phyloP scores from a whole-genome alignment of 2,888 invertebrate species.

The Pemphredon lugubris region DNA sequence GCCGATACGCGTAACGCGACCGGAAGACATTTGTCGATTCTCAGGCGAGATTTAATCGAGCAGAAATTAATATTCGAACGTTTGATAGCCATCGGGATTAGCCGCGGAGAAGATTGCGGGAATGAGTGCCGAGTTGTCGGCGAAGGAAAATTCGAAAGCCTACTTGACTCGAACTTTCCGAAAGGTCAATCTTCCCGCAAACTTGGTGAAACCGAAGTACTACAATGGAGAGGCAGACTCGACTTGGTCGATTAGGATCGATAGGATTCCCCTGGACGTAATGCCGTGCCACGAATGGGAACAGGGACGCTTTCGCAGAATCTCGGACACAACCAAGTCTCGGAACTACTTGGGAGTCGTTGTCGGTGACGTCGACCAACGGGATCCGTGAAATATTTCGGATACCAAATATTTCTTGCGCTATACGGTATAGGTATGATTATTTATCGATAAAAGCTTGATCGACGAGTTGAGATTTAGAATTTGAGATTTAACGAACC shows the following conservation, averaged over 20 bases:
- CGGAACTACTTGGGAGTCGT: conserved; percentile 24
- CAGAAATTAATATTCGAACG: neutral
- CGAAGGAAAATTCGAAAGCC: conserved; percentile 46
- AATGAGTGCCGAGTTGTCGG: conserved; percentile 15
- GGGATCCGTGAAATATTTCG: neutral
- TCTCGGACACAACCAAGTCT: conserved; percentile 10
- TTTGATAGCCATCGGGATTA: neutral
- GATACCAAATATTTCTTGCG: neutral
- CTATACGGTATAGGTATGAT: too few species aligned
- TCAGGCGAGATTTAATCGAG: neutral
- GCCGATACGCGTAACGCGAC: neutral
- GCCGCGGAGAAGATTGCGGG: neutral
- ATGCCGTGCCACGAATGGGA: conserved; percentile 21
- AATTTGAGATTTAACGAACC: too few species aligned
- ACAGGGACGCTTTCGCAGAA: conserved; percentile 18
- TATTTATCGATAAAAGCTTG: too few species aligned
- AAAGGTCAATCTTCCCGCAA: conserved; percentile 52
- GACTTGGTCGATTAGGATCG: conserved; percentile 46
- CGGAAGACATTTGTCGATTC: neutral
- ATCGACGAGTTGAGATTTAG: too few species aligned
- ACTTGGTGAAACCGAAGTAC: conserved; percentile 34
- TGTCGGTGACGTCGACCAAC: neutral
- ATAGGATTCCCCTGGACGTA: conserved; percentile 32
- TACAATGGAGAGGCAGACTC: conserved; percentile 29
- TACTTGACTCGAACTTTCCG: conserved; percentile 52